Percentiles rank a stretch among this genome's conserved stretches.
phyloP scores from a whole-genome alignment of 2,113 vertebrate species.

The Coryphaenoides rupestris region DNA sequence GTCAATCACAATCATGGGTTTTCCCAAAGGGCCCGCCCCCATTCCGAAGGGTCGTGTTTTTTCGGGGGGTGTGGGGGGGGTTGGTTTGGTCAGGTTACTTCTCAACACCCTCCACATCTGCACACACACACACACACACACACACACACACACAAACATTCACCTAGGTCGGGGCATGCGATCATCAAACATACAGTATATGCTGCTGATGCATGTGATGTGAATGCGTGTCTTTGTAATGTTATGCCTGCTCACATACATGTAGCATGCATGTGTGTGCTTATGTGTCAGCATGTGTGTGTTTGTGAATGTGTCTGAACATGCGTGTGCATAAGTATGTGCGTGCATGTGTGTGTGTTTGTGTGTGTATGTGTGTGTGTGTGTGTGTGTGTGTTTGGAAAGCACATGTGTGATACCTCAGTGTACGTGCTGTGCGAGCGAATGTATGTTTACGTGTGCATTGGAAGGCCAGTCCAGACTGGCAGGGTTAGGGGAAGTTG shows the following conservation, averaged over 20 bases:
- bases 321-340: too few species aligned
- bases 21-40: conserved; percentile 24
- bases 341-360: conserved; percentile 23
- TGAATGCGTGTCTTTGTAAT: too few species aligned
- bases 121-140: conserved; percentile 26
- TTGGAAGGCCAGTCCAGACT: conserved; percentile 34
- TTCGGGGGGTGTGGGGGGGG: too few species aligned
- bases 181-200: not conserved
- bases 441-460: conserved; percentile 16
- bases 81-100: conserved; percentile 28
- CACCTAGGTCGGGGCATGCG: conserved; percentile 21
- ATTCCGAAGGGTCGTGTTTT: conserved; percentile 29
- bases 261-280: too few species aligned
- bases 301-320: too few species aligned
- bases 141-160: conserved; percentile 24
- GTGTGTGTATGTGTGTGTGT: conserved; percentile 10
- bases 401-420: too few species aligned
- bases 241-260: too few species aligned
- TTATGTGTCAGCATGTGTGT: not conserved
- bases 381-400: conserved; percentile 26
- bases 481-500: not conserved
- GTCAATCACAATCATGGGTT: conserved; percentile 59
- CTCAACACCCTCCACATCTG: conserved; percentile 28
- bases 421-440: not conserved
- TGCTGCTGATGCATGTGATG: not conserved